A percentile compares a stretch with the other conserved stretches of the same genome.
Evolutionary conservation across 92 coral and sea anemone genomes (phyloP).

Genomic region (Bergia puertoricense): DNA sequence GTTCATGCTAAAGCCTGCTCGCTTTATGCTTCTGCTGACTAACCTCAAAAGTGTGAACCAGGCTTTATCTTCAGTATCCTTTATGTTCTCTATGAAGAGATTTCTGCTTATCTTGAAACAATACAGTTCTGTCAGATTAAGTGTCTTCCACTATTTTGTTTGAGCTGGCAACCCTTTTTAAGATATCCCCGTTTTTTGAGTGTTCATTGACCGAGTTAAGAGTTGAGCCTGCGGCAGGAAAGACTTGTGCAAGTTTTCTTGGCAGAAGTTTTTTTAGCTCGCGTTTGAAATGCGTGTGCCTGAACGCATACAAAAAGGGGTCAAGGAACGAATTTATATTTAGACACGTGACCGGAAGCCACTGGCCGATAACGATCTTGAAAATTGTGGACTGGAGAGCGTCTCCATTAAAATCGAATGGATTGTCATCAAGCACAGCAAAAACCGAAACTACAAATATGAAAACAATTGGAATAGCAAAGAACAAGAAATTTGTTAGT

Average conservation of each 20-base stretch:
- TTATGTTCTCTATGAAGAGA: too few species aligned
- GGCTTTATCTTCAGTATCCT: too few species aligned
- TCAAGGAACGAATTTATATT: constrained; percentile 72
- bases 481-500: constrained; percentile 70
- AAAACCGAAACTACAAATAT: constrained; percentile 62
- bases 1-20: too few species aligned
- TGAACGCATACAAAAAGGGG: constrained; percentile 77
- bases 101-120: too few species aligned
- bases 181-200: neutral
- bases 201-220: neutral
- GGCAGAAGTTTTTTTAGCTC: constrained; percentile 28
- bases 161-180: neutral
- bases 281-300: constrained; percentile 64
- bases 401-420: constrained; percentile 69
- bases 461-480: constrained; percentile 65
- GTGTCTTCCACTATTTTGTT: neutral
- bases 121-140: neutral
- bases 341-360: constrained; percentile 82
- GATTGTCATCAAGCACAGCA: constrained; percentile 61
- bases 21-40: too few species aligned
- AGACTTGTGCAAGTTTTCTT: neutral
- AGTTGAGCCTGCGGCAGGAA: neutral
- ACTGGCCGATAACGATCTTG: constrained; percentile 74
- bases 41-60: too few species aligned
- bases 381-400: constrained; percentile 74